These are phyloP conservation scores for Neodiprion lecontei DNA, from an alignment of 1,140 invertebrate species.

Conservation along the genomic window DNA sequence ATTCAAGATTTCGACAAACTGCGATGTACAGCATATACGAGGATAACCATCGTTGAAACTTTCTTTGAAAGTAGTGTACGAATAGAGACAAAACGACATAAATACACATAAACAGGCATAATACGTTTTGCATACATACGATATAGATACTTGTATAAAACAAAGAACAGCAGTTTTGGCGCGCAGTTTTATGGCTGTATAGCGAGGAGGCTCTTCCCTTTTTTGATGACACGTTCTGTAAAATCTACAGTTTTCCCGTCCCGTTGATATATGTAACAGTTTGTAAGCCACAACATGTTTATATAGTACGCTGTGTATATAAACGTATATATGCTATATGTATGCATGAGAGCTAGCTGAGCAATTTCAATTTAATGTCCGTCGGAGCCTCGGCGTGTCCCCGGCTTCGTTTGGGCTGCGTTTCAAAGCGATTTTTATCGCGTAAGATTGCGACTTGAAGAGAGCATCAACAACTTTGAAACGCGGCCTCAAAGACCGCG, in stretches of 20 bases:
- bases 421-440: slow-evolving; percentile 5
- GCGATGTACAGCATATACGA: too few relatives aligned
- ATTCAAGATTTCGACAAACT: too few relatives aligned
- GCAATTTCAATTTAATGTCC: slow-evolving; percentile 4
- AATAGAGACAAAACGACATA: too few relatives aligned
- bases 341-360: not conserved
- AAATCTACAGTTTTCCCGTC: not conserved
- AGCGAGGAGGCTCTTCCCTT: not conserved
- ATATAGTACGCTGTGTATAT: not conserved
- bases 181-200: not conserved
- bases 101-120: too few relatives aligned
- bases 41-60: too few relatives aligned
- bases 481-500: too few relatives aligned
- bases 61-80: too few relatives aligned
- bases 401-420: not conserved
- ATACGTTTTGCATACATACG: not conserved
- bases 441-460: not conserved
- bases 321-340: not conserved
- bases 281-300: not conserved
- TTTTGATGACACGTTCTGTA: not conserved
- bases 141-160: not conserved
- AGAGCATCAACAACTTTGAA: not conserved
- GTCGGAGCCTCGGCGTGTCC: not conserved
- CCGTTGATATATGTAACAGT: not conserved
- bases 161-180: not conserved